These are phyloP conservation scores for Melinopterus prodromus DNA, from an alignment of 2,888 invertebrate species.

Conservation along the genomic window DNA sequence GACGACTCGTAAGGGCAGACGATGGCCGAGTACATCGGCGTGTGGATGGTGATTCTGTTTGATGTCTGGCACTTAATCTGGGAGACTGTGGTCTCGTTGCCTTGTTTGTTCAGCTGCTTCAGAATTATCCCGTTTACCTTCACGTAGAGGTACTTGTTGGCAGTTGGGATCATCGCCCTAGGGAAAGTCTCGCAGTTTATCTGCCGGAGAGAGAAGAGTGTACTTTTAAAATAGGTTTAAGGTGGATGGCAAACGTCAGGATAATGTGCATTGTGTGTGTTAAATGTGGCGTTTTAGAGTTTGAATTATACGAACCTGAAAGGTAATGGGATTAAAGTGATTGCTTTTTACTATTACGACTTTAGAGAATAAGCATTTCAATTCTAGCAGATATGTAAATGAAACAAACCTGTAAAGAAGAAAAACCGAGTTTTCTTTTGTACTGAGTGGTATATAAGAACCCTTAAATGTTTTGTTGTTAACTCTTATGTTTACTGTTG, in stretches of 20 bases:
- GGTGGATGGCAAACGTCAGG: neutral
- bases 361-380: too few relatives aligned
- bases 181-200: constrained; percentile 82
- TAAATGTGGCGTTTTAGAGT: neutral
- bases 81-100: constrained; percentile 64
- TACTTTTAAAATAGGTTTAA: neutral
- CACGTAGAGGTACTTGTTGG: constrained; percentile 80
- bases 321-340: neutral
- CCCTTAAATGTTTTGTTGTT: too few relatives aligned
- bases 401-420: too few relatives aligned
- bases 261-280: neutral
- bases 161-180: constrained; percentile 80
- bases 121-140: constrained; percentile 73
- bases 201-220: constrained; percentile 58
- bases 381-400: too few relatives aligned
- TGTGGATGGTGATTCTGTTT: constrained; percentile 82
- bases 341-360: too few relatives aligned
- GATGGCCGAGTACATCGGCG: constrained; percentile 66
- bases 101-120: constrained; percentile 62
- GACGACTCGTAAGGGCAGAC: constrained; percentile 67
- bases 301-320: neutral
- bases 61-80: constrained; percentile 73
- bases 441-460: too few relatives aligned
- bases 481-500: too few relatives aligned
- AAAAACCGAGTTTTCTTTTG: too few relatives aligned